phyloP scores from a whole-genome alignment of 2,797 vertebrate species.

The Melanotaenia pygmaea region DNA sequence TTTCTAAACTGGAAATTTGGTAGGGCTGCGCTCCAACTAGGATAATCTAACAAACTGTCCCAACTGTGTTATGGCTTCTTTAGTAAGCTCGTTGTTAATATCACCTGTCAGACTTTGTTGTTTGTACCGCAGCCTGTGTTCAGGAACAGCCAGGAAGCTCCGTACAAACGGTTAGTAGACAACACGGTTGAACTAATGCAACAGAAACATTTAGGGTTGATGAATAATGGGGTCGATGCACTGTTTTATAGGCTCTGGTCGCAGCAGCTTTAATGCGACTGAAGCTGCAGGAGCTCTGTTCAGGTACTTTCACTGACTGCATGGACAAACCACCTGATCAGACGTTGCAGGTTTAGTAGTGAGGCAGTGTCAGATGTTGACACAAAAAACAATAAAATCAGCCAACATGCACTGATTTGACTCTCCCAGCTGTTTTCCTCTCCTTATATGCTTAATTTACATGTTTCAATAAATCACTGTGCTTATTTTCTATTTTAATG shows the following conservation, averaged over 20 bases:
- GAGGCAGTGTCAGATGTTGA: too few relatives aligned
- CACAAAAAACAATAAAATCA: too few relatives aligned
- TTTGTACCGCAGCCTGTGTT: constrained; percentile 38
- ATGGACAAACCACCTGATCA: neutral
- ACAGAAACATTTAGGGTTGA: rapidly evolving
- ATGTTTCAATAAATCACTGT: too few relatives aligned
- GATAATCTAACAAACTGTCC: neutral
- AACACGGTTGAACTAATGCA: neutral
- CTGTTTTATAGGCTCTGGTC: constrained; percentile 30
- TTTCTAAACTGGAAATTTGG: neutral
- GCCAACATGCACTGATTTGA: too few relatives aligned
- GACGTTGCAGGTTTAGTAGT: too few relatives aligned
- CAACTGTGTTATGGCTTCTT: constrained; percentile 44
- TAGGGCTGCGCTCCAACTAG: neutral
- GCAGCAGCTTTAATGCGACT: constrained; percentile 23
- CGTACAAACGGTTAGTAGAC: constrained; percentile 46
- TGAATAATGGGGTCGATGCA: neutral
- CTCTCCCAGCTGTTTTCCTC: too few relatives aligned
- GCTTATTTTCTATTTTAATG: too few relatives aligned
- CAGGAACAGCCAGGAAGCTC: constrained; percentile 23
- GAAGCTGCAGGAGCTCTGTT: constrained; percentile 27
- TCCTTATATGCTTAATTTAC: too few relatives aligned
- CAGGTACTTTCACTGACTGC: constrained; percentile 48
- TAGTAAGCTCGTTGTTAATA: constrained; percentile 10
- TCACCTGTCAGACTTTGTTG: constrained; percentile 39